Conservation (phyloP, 2,113 vertebrate species). For the Peucedramus taeniatus region DNA sequence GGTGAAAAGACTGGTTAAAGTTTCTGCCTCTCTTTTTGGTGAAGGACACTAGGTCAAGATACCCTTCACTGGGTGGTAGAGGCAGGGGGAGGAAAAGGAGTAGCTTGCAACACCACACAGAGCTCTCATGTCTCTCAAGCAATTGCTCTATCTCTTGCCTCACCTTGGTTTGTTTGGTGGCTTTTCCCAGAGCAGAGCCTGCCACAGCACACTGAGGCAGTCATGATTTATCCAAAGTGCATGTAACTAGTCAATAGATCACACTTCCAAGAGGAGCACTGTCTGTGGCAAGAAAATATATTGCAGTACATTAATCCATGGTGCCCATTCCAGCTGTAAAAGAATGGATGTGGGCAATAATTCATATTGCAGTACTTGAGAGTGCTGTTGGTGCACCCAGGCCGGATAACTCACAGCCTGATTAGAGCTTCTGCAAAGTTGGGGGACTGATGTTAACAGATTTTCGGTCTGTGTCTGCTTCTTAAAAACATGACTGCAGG, state of each 20-base stretch:
- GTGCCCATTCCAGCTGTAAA: constrained; percentile 15
- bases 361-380: constrained; percentile 30
- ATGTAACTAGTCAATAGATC: constrained; percentile 42
- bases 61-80: background rate
- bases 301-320: constrained; percentile 18
- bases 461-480: background rate
- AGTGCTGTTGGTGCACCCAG: background rate
- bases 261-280: background rate
- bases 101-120: background rate
- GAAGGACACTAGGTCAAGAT: background rate
- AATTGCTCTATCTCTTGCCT: background rate
- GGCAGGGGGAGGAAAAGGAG: background rate
- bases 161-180: background rate
- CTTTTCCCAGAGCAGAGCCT: background rate
- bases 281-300: constrained; percentile 38
- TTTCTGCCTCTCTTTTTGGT: background rate
- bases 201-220: background rate
- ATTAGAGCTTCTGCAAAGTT: background rate
- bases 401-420: constrained; percentile 13
- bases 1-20: background rate
- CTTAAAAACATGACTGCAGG: background rate
- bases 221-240: constrained; percentile 1
- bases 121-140: background rate
- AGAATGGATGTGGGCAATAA: background rate
- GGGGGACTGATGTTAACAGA: background rate